Base-by-base conservation (phyloP, 2,113 vertebrate genomes). In the Girardinichthys multiradiatus region DNA sequence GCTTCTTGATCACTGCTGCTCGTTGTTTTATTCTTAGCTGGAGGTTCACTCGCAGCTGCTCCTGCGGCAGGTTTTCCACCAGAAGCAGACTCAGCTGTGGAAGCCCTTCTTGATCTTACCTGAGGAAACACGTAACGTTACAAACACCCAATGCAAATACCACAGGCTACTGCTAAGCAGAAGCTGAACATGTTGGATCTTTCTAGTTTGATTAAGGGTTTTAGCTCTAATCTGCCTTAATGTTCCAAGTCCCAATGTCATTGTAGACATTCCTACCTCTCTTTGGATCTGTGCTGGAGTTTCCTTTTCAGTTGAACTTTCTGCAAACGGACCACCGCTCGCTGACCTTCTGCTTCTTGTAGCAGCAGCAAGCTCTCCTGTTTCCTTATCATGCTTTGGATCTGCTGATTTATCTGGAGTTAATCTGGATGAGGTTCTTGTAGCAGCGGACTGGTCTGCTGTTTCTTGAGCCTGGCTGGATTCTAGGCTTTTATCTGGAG, bases 331-430 rank as follows among this genome's bases (percentile, higher is more conserved):
- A 19, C 37, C 11, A 0, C 54, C 1, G 5, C 70, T 68, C 15
- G 58, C 54, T 3, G 71, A 1, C 15, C 11, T 65, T 2, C 74
- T 79, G 45, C 67, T 73, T 17, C 80, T 64, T 0, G 31, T 45
- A 0, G 19, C 48, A 0, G 0, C 8, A 0, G 57, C 0, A 0
- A 14, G 1, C 14, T 68, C 59, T 3, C 57, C 2, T 0, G 9
- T 2, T 2, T 26, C 70, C 14, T 39, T 0, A 3, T 14, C 29
- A 42, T 1, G 76, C 7, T 42, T 28, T 63, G 35, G 60, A 54
- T n/a, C 73, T 4, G 61, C 0, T 0, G 28, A 6, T 70, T 72
- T 73, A 26, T 42, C 63, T 0, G 67, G 39, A 61, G 84, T 59
- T 0, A 58, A 63, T 62, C 81, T 68, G 1, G 51, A 12, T 0